Evolutionary conservation across 2,797 vertebrate species (phyloP), one percentile per base, ranked within the genome.

Genomic region (Centroberyx gerrardi): DNA sequence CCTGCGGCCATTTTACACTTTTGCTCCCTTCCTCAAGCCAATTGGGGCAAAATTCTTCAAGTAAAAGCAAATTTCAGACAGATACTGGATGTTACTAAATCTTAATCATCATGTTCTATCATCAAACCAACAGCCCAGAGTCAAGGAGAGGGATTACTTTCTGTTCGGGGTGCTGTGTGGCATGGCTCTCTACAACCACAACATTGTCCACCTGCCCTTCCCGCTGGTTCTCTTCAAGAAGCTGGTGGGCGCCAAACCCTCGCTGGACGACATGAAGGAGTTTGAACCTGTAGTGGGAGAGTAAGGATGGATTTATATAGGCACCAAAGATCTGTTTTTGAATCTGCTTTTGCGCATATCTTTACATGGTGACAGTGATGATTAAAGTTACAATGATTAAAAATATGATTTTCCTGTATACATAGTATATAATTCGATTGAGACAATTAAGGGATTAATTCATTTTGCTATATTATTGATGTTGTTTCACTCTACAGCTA

Each of bases 221-320:
- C 97, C 98, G 44, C 90, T 96, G 92, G 97, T 94, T 75, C 94
- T 99, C 82, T 99, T 97, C 90, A 99, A 98, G 93, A 99, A 98
- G 90, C 93, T 99, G 62, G 87, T 97, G 54, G 88, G 94, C 83
- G 91, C 95, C 89, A 96, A 96, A 78, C 94, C 96, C 36, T 95
- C 95, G n/a, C 77, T 98, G 82, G 96, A 98, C 12, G 97, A 99
- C 90, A 89, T 99, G 89, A 96, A 90, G 86, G 97, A 99, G 84
- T 91, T 99, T 74, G 95, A 96, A 36, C 96, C 96, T 63, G 93
- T 93, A 52, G 66, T 97, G 83, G 97, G 90, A 90, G 93, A 92
- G 98, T 96, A 84, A 82, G 90, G 29, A 18, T 72, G 36, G 51
- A 49, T 36, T 53, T 15, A 64, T 18, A 42, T 13, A 17, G 14